A percentile compares a stretch with the other conserved stretches of the same genome.
phyloP scores from a whole-genome alignment of 1,140 invertebrate species.

The Acromyrmex charruanus region DNA sequence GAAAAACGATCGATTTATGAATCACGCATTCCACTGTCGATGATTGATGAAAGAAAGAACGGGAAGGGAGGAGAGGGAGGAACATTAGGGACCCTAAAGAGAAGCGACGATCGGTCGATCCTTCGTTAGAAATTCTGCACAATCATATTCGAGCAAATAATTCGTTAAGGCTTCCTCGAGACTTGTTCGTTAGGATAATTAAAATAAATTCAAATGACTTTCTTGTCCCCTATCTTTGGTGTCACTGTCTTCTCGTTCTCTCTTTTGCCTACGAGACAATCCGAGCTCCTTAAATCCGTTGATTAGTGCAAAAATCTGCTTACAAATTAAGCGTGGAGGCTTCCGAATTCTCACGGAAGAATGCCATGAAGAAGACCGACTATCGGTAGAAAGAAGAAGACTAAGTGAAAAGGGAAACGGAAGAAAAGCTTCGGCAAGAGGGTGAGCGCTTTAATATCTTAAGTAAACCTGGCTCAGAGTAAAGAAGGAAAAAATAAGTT shows the following conservation, averaged over 20 bases:
- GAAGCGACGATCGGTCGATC: slow-evolving; percentile 76
- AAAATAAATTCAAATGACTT: slow-evolving; percentile 87
- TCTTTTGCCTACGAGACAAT: slow-evolving; percentile 58
- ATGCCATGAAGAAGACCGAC: slow-evolving; percentile 13
- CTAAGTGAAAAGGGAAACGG: slow-evolving; percentile 25
- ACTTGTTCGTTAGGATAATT: slow-evolving; percentile 86
- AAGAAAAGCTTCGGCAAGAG: slow-evolving; percentile 52
- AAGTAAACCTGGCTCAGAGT: slow-evolving; percentile 81
- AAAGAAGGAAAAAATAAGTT: slow-evolving; percentile 75
- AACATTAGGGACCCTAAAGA: slow-evolving; percentile 51
- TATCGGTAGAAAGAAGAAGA: slow-evolving; percentile 28
- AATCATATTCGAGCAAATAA: slow-evolving; percentile 86
- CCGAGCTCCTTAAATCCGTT: slow-evolving; percentile 84
- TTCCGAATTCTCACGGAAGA: slow-evolving; percentile 60
- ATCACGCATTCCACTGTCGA: slow-evolving; percentile 32
- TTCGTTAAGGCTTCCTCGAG: slow-evolving; percentile 83
- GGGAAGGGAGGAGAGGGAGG: no score
- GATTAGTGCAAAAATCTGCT: slow-evolving; percentile 87
- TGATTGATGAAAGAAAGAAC: slow-evolving; percentile 2
- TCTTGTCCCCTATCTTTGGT: slow-evolving; percentile 82
- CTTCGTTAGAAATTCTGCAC: slow-evolving; percentile 84
- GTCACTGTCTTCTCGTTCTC: slow-evolving; percentile 59
- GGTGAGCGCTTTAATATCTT: slow-evolving; percentile 86
- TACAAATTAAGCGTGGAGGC: slow-evolving; percentile 86
- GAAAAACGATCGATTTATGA: neutral